Evolutionary conservation across 2,888 invertebrate genomes (phyloP), one percentile per base, ranked within the genome.

Genomic region (Conistra vaccinii): DNA sequence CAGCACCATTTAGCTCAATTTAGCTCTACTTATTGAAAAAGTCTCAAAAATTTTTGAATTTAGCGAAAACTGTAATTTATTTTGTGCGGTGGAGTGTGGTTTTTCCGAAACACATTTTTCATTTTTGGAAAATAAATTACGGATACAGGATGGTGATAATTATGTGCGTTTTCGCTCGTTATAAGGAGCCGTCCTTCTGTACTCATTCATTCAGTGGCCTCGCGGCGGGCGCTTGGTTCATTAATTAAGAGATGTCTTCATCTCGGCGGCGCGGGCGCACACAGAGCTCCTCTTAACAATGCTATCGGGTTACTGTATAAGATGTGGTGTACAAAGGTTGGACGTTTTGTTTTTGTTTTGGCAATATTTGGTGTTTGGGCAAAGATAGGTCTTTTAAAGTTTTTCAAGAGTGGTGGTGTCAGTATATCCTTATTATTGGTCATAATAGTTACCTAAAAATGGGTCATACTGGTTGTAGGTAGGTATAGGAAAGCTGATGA

Each of bases 241-340:
- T 87, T 89, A 89, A 88, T 88, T 88, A 85, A 78, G 83, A 73
- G 74, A 89, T 76, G 83, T 83, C 84, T 81, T 80, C 78, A 85
- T 87, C 63, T 69, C 62, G 51, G 73, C 80, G 78, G 81, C 83
- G 84, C 85, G 76, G 85, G 76, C 79, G 60, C 81, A 69, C 73
- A 80, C 84, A 88, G 85, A 86, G 85, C 68, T 69, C 75, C 73
- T 67, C 72, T 81, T 83, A 84, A 88, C 86, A 86, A 84, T 80
- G 78, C 81, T 86, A 89, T 89, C 88, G 61, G 71, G 76, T 89
- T 89, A 88, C 88, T 65, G 62, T 61, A 71, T 87, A 84, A 80
- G 76, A 78, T 79, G 71, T 63, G 45, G 82, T 80, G 67, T 51
- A 84, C 84, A 83, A 81, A 76, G 73, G 48, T 60, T 58, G 42